Evolutionary conservation across 2,113 vertebrate genomes (phyloP).

Genomic region (Conger conger): DNA sequence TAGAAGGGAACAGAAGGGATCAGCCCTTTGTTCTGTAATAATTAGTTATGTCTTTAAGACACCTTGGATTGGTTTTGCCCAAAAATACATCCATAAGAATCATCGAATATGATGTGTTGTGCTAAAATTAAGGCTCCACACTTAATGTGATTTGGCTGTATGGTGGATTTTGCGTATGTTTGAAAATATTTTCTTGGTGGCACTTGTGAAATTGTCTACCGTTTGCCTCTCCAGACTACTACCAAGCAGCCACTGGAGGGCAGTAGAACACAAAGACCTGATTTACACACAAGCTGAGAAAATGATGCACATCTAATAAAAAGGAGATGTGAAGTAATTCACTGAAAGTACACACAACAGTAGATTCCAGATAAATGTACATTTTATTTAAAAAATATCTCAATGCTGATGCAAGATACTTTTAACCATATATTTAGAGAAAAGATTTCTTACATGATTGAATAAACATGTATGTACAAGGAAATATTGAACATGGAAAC

Average conservation of each 20-base stretch:
- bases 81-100: too few relatives aligned
- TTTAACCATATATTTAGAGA: conserved; percentile 79
- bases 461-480: conserved; percentile 78
- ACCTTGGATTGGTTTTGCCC: too few relatives aligned
- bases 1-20: too few relatives aligned
- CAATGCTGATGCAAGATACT: conserved; percentile 82
- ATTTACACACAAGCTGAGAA: not conserved
- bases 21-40: too few relatives aligned
- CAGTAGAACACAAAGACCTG: not conserved
- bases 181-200: too few relatives aligned
- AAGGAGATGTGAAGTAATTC: not conserved
- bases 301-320: not conserved
- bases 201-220: not conserved
- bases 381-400: conserved; percentile 84
- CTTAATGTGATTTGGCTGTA: too few relatives aligned
- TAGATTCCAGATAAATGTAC: conserved; percentile 66
- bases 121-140: too few relatives aligned
- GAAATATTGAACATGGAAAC: conserved; percentile 77
- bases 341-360: not conserved
- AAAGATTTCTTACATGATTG: conserved; percentile 81
- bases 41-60: too few relatives aligned
- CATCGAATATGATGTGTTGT: too few relatives aligned
- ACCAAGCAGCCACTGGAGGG: not conserved
- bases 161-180: too few relatives aligned
- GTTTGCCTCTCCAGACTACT: not conserved